Conservation (phyloP, 2,888 invertebrate genomes). For the Tipula confusa region DNA sequence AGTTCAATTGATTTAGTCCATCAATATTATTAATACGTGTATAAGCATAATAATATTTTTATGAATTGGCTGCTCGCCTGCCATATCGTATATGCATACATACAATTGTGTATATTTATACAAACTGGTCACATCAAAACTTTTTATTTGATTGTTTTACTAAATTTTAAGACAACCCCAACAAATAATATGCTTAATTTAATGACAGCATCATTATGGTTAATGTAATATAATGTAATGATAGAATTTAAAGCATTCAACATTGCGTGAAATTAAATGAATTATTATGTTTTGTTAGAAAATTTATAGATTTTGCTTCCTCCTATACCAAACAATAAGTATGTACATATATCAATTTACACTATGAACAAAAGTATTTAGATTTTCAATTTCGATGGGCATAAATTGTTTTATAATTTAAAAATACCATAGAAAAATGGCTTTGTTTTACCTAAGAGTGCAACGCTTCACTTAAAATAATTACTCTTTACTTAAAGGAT, state of each 20-base stretch:
- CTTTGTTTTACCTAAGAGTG: no score
- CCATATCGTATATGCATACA: neutral
- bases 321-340: neutral
- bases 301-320: neutral
- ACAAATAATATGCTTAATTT: neutral
- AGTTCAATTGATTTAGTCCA: neutral
- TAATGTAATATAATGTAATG: neutral
- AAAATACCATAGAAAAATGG: no score
- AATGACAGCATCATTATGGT: slow-evolving; percentile 3
- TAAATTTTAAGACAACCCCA: neutral
- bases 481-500: no score
- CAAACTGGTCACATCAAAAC: neutral
- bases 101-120: neutral
- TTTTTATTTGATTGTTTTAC: neutral
- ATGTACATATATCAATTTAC: neutral
- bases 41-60: no score
- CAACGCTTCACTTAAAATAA: no score
- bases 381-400: no score
- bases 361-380: no score
- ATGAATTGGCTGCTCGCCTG: neutral
- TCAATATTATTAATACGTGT: neutral
- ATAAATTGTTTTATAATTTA: no score
- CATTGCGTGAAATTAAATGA: slow-evolving; percentile 20
- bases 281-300: neutral
- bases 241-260: neutral